Evolutionary conservation across 1,140 invertebrate species (phyloP), one percentile per base, ranked within the genome.

Genomic region (Odontomachus brunneus): DNA sequence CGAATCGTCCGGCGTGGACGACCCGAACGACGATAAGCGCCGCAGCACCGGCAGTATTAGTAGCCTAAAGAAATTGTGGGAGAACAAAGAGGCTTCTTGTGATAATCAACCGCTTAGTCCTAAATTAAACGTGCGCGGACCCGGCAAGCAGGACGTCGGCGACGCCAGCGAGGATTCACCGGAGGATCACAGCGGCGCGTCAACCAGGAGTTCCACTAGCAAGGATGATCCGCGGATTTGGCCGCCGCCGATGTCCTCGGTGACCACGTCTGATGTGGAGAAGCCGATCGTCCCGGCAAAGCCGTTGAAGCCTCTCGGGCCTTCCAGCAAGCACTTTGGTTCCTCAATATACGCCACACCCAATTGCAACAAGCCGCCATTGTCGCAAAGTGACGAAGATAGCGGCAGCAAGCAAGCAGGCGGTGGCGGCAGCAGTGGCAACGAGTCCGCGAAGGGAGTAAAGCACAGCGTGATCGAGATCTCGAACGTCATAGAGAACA

Each of bases 51-150:
- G 98, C 67, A 98, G 97, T 93, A 98, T 99, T 90, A 98, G 96
- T 92, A 98, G 97, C 91, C 95, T 99, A 84, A 98, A 98, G 91
- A 98, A 98, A 93, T 93, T 99, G 29, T 99, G 98, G 98, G 98
- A 98, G 94, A 96, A 96, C 55, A 97, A 96, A 90, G 96, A 96
- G 89, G 93, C 93, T 2, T 90, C 91, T 69, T 91, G 87, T 67
- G 92, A 92, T 48, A 92, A 93, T 88, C 94, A 95, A 65, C 95
- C 96, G 49, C 91, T 95, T 1, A 96, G 96, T 91, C 96, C 96
- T 0, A 96, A 96, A 87, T 90, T 96, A 62, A 93, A 94, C 26
- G 90, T 95, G 2, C 95, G 89, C 15, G 84, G 86, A 22, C 24
- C 38, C 33, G 67, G 75, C 44, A 92, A 84, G 44, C 85, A 95